A percentile compares a stretch with the other conserved stretches of the same genome.
phyloP scores from a whole-genome alignment of 2,797 vertebrate species.

The Zalophus californianus region DNA sequence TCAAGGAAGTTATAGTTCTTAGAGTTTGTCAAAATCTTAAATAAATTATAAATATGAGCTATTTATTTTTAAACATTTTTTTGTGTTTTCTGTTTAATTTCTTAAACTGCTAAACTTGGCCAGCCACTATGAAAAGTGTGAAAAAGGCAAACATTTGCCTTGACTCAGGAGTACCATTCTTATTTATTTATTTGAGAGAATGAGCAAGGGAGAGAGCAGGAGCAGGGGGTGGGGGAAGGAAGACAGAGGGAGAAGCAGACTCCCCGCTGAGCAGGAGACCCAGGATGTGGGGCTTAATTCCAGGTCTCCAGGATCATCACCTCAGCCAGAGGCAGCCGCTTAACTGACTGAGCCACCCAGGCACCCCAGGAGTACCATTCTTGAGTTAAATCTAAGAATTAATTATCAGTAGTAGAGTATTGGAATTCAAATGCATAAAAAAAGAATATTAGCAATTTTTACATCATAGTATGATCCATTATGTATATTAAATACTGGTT shows the following conservation, averaged over 20 bases:
- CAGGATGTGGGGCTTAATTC: no score
- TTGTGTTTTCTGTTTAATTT: background rate
- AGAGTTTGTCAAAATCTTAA: slow-evolving; percentile 36
- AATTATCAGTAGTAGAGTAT: background rate
- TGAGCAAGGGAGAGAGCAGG: no score
- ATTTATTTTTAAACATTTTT: slow-evolving; percentile 39
- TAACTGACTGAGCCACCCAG: no score
- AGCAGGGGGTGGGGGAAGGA: no score
- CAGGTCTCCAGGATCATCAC: no score
- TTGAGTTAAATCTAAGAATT: background rate
- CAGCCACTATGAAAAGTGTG: background rate
- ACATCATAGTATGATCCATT: background rate
- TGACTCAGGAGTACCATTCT: background rate
- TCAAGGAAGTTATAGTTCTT: background rate
- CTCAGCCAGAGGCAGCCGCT: no score
- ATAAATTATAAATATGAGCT: background rate
- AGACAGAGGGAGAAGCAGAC: no score
- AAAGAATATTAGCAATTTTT: slow-evolving; percentile 38
- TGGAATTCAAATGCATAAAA: background rate
- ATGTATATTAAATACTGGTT: background rate
- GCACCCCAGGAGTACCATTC: background rate
- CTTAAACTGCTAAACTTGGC: background rate
- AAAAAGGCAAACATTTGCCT: background rate
- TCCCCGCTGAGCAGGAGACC: no score
- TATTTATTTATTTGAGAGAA: no score